A percentile compares a stretch with the other conserved stretches of the same genome.
Conservation (phyloP, 1,140 invertebrate genomes). For the Yoshiicerus persimilis region DNA sequence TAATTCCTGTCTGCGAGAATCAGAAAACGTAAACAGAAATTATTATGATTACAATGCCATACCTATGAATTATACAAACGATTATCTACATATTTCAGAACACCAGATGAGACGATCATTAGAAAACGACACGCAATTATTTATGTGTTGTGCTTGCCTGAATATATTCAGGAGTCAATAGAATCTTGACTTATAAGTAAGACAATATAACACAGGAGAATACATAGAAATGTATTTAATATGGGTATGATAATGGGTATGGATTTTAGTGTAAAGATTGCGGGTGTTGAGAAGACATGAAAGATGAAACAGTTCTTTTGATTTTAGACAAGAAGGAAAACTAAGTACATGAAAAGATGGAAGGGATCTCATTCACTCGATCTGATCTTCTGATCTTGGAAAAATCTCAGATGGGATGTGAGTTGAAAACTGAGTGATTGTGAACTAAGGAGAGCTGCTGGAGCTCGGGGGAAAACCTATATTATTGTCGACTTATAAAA, state of each 20-base stretch:
- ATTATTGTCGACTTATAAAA: background rate
- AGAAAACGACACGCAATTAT: background rate
- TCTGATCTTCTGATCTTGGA: slow-evolving; percentile 15
- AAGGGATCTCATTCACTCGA: slow-evolving; percentile 5
- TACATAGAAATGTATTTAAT: background rate
- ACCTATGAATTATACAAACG: background rate
- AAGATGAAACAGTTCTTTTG: background rate
- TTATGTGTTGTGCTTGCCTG: too few species aligned
- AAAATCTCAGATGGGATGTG: slow-evolving; percentile 1
- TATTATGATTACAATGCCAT: background rate
- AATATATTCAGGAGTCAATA: background rate
- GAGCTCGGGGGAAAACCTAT: background rate
- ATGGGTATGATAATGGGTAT: background rate
- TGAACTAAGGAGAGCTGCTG: background rate
- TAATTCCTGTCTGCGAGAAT: too few species aligned
- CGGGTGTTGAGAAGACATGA: background rate
- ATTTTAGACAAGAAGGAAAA: background rate
- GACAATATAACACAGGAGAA: background rate
- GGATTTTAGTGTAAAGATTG: background rate
- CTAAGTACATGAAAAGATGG: background rate
- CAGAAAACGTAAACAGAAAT: background rate
- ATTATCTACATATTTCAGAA: background rate
- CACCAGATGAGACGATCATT: background rate
- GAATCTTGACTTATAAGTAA: background rate
- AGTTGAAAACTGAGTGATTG: background rate